Base-by-base conservation (phyloP, 2,113 vertebrate genomes). In the Herpailurus yagouaroundi region DNA sequence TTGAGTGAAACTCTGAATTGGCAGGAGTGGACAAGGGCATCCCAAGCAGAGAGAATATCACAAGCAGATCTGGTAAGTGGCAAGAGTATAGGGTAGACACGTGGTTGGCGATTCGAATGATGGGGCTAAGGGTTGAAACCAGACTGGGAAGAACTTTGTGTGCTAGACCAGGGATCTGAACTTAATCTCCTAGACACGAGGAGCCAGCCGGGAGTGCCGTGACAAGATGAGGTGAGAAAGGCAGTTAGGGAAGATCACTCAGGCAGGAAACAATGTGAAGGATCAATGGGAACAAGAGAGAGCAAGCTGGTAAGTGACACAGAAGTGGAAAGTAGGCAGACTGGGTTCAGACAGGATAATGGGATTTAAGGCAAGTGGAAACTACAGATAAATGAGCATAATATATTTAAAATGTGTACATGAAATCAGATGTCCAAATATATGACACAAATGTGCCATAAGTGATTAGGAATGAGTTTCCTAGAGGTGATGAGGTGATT, bases 311-410 rank as follows among this genome's bases (percentile, higher is more conserved):
- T 83, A 13, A 57, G 33, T 76, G 89, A 55, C 41, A 81, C 4
- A 23, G 45, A 33, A 48, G 27, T 50, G 80, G 41, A n/a, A 74
- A 85, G 16, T 41, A 71, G 91, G 50, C 38, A 74, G 66, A 36
- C 10, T 89, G 14, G 18, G 18, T 64, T 89, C 33, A 89, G 92
- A 50, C n/a, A 69, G 41, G 27, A 63, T 84, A 64, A 23, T 4
- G 66, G 63, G 21, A 63, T 74, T 76, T 83, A 92, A 82, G 55
- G 66, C 48, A 83, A 57, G 38, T 84, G 33, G 90, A 63, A 95
- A 85, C 48, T 64, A 31, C 0, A 73, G 77, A 18, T 66, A 31
- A 1, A 18, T 95, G 69, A 87, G 63, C 21, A 50, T 89, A 48
- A 29, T 68, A 10, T 19, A 76, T n/a, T 84, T 71, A 60, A 83